phyloP scores from a whole-genome alignment of 2,113 vertebrate genomes.

The Salminus brasiliensis region DNA sequence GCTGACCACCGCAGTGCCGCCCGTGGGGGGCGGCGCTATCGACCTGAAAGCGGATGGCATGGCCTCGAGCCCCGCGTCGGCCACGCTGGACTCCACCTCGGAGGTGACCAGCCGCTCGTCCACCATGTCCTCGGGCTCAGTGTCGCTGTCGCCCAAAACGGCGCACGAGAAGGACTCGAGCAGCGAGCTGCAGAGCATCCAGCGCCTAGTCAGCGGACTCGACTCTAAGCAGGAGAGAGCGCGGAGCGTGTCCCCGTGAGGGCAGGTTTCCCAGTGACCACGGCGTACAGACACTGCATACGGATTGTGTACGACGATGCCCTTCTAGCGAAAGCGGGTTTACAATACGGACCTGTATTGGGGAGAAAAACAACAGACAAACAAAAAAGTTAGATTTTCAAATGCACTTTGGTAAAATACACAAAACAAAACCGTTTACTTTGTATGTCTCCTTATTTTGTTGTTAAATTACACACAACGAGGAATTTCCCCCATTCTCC shows the following conservation, averaged over 20 bases:
- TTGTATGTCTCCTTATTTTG: constrained; percentile 63
- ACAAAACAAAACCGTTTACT: constrained; percentile 57
- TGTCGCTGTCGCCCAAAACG: constrained; percentile 89
- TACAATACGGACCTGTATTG: constrained; percentile 57
- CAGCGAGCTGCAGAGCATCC: constrained; percentile 95
- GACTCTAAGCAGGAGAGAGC: constrained; percentile 90
- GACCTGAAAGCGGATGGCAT: constrained; percentile 80
- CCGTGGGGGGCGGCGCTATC: constrained; percentile 72
- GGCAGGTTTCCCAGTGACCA: constrained; percentile 2
- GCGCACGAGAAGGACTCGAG: constrained; percentile 87
- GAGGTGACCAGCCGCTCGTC: constrained; percentile 93
- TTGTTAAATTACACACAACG: constrained; percentile 71
- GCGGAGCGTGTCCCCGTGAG: constrained; percentile 87
- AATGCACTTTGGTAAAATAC: constrained; percentile 83
- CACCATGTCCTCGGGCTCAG: constrained; percentile 85
- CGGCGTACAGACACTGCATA: constrained; percentile 27
- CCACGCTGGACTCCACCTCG: constrained; percentile 87
- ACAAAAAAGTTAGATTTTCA: constrained; percentile 70
- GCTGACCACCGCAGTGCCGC: constrained; percentile 82
- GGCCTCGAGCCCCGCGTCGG: constrained; percentile 83
- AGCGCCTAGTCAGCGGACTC: constrained; percentile 94
- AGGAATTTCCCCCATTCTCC: constrained; percentile 11
- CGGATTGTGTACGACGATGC: constrained; percentile 60
- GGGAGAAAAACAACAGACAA: not conserved
- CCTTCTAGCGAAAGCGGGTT: constrained; percentile 64